Conservation (phyloP, 2,888 invertebrate species). For the Apotomis turbidana region DNA sequence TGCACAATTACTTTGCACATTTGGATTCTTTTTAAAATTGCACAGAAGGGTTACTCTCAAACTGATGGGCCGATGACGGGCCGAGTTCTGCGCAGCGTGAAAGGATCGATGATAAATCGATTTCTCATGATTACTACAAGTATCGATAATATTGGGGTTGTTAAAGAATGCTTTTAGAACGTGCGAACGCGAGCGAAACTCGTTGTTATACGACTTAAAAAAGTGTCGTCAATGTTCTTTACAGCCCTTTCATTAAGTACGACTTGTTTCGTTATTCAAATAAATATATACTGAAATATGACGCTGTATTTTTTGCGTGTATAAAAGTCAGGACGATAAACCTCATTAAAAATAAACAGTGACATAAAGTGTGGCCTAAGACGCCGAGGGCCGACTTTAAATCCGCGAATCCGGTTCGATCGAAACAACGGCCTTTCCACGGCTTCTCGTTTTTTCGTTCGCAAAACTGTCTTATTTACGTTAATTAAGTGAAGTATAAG, state of each 20-base stretch:
- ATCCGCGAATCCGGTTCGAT: constrained; percentile 70
- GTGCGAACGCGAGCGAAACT: constrained; percentile 4
- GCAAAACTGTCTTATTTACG: constrained; percentile 81
- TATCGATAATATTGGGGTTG: constrained; percentile 20
- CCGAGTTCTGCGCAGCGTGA: constrained; percentile 2
- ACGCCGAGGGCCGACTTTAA: constrained; percentile 55
- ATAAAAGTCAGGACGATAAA: constrained; percentile 62
- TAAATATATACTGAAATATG: constrained; percentile 37
- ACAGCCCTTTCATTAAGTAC: constrained; percentile 4
- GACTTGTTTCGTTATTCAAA: constrained; percentile 36
- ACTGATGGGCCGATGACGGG: constrained; percentile 29
- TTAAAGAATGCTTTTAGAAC: neutral
- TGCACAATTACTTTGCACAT: constrained; percentile 54
- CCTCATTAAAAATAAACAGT: constrained; percentile 75
- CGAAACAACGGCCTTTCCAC: constrained; percentile 68
- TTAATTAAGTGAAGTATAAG: constrained; percentile 84
- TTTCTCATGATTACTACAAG: constrained; percentile 19
- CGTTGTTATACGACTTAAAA: neutral
- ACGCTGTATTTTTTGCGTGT: constrained; percentile 49
- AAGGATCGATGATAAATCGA: constrained; percentile 31
- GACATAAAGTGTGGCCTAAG: constrained; percentile 71
- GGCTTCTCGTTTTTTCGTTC: constrained; percentile 70
- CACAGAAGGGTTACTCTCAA: constrained; percentile 39
- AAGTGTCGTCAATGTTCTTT: neutral
- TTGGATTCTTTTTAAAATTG: constrained; percentile 33